Evolutionary conservation across 2,888 invertebrate species (phyloP), one percentile per base, ranked within the genome.

Genomic region (Callyntrura sp.): DNA sequence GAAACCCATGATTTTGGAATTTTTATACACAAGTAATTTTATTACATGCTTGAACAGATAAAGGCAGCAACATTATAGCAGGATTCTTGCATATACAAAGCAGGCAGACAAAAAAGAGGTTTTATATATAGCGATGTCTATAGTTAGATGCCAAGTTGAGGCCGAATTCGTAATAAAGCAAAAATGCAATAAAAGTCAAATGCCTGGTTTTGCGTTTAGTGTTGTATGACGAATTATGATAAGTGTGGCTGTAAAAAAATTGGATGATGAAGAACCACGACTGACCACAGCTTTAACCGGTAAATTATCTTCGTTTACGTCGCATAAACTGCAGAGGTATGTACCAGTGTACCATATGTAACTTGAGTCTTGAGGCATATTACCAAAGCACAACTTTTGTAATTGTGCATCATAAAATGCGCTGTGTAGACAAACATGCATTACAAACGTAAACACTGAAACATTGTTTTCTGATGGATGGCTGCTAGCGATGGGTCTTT

Each of bases 381-480:
- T 57, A 14, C 57, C 4, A 14, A 11, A 57, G 12, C 8, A 57
- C 6, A 12, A 68, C 14, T 12, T 14, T 68, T 78, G 81, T 83
- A 83, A n/a, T n/a, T 83, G 82, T 83, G 55, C 65, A 57, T 68
- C 65, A n/a, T n/a, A 68, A 83, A 83, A 83, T 60, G 17, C 11
- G 9, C 57, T 57, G 3, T 57, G 9, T 57, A 9, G 9, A n/a
- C n/a, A 14, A 14, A 57, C 8, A 57, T 57, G 45, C 45, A 45
- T 45, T 45, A 8, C 11, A n/a, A n/a, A n/a, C n/a, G 5, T 45
- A 45, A 45, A 45, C 6, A 45, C 45, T 45, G 45, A 45, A 45
- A 45, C 45, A 45, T 45, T n/a, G n/a, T n/a, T n/a, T n/a, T n/a
- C n/a, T n/a, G n/a, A n/a, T n/a, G n/a, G n/a, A n/a, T n/a, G n/a